A percentile compares a stretch with the other conserved stretches of the same genome.
These are phyloP conservation scores for Phyto melanocephala DNA, from an alignment of 2,888 invertebrate genomes.

Conservation along the genomic window DNA sequence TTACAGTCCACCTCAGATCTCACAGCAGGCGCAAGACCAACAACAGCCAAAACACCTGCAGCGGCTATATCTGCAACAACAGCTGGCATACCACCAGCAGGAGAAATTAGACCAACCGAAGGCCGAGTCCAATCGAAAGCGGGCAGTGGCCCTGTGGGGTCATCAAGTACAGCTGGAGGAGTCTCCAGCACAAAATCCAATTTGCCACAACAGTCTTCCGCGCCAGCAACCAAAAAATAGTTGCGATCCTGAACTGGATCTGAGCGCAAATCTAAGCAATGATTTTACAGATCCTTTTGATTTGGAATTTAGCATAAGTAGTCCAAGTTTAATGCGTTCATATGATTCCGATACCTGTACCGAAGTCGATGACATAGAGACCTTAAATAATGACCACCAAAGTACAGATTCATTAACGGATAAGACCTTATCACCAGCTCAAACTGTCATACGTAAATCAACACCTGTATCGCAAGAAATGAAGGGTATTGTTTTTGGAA, in stretches of 20 bases:
- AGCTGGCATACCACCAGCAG: slow-evolving; percentile 62
- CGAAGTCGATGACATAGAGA: slow-evolving; percentile 32
- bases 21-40: slow-evolving; percentile 45
- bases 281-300: slow-evolving; percentile 71
- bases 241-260: slow-evolving; percentile 61
- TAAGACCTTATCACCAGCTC: slow-evolving; percentile 73
- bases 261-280: slow-evolving; percentile 29
- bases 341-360: slow-evolving; percentile 69
- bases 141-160: slow-evolving; percentile 78
- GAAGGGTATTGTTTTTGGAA: not conserved
- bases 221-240: slow-evolving; percentile 77
- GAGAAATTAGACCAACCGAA: slow-evolving; percentile 69
- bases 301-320: slow-evolving; percentile 77
- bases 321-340: slow-evolving; percentile 78
- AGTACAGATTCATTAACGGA: slow-evolving; percentile 67
- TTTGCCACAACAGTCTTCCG: slow-evolving; percentile 79
- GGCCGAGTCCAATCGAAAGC: slow-evolving; percentile 77
- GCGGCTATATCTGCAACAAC: slow-evolving; percentile 55
- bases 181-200: slow-evolving; percentile 72
- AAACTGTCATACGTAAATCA: slow-evolving; percentile 74
- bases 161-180: slow-evolving; percentile 72
- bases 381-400: slow-evolving; percentile 17
- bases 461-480: slow-evolving; percentile 19
- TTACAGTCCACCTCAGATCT: slow-evolving; percentile 29
- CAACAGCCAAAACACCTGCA: slow-evolving; percentile 65